A percentile compares a stretch with the other conserved stretches of the same genome.
These are phyloP conservation scores for Labroides dimidiatus DNA, from an alignment of 2,797 vertebrate species.

Conservation along the genomic window DNA sequence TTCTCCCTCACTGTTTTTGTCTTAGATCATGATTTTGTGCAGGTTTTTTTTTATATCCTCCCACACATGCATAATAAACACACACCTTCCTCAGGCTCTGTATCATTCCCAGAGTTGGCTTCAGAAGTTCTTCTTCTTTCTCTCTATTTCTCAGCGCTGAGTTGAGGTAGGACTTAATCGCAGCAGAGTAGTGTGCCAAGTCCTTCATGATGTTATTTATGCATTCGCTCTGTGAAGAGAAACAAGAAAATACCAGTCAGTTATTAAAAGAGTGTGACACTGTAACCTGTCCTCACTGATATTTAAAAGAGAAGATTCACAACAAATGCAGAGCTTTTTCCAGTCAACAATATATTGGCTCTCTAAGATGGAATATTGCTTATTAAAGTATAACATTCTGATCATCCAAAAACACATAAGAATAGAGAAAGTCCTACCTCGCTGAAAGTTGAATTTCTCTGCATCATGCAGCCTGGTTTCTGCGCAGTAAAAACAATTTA, in stretches of 20 bases:
- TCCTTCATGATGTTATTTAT: constrained; percentile 86
- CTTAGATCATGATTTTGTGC: constrained; percentile 5
- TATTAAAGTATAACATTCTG: too few species aligned
- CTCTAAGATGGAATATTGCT: too few species aligned
- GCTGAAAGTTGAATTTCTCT: constrained; percentile 71
- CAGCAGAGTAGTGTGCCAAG: constrained; percentile 77
- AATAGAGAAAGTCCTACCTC: constrained; percentile 74
- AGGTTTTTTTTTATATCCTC: neutral
- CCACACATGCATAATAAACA: constrained; percentile 27
- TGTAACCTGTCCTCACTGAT: too few species aligned
- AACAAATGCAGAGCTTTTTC: neutral
- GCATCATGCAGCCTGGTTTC: constrained; percentile 76
- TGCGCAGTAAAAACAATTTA: constrained; percentile 57
- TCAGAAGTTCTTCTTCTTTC: constrained; percentile 29
- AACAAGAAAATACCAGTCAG: neutral
- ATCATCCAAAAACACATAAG: too few species aligned
- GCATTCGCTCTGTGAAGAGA: constrained; percentile 83
- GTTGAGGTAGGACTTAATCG: constrained; percentile 63
- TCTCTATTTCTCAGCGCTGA: neutral
- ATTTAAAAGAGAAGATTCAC: too few species aligned
- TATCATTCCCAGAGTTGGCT: constrained; percentile 39
- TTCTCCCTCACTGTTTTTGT: constrained; percentile 31
- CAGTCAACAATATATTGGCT: too few species aligned
- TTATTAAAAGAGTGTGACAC: too few species aligned
- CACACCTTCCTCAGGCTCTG: constrained; percentile 58